A percentile compares a stretch with the other conserved stretches of the same genome.
Conservation (phyloP, 1,140 invertebrate genomes). For the Thrips palmi region DNA sequence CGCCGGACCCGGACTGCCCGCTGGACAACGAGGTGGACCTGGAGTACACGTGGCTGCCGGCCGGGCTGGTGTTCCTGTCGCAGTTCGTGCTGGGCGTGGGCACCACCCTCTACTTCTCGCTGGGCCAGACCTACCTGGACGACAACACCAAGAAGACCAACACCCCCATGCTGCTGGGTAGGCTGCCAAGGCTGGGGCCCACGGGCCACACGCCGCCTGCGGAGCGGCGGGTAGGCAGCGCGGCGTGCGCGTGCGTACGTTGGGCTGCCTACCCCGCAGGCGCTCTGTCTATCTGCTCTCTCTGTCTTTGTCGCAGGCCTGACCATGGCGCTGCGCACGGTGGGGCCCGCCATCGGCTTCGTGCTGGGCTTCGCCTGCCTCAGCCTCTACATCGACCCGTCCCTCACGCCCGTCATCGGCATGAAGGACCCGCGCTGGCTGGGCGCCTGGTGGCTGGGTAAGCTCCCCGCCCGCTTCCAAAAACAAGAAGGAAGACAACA, state of each 20-base stretch:
- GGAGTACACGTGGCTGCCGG: no score
- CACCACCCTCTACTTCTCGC: conserved; percentile 42
- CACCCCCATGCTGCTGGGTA: conserved; percentile 36
- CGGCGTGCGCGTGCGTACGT: neutral
- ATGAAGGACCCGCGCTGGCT: conserved; percentile 43
- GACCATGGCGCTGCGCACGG: conserved; percentile 34
- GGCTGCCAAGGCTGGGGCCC: no score
- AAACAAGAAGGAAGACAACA: neutral
- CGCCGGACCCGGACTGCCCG: no score
- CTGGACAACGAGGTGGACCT: no score
- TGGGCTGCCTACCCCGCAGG: neutral
- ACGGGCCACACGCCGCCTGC: neutral
- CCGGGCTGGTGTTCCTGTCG: conserved; percentile 43
- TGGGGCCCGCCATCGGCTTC: conserved; percentile 36
- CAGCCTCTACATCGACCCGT: conserved; percentile 41
- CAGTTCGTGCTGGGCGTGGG: conserved; percentile 51
- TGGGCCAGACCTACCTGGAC: conserved; percentile 48
- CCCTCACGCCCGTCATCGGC: conserved; percentile 38
- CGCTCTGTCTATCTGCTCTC: conserved; percentile 5
- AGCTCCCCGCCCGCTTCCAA: neutral
- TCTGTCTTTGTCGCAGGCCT: conserved; percentile 28
- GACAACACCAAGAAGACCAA: conserved; percentile 49
- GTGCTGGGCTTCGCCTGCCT: conserved; percentile 32
- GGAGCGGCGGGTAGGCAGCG: neutral
- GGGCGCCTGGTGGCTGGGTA: conserved; percentile 47